Evolutionary conservation across 2,888 invertebrate genomes (phyloP).

Genomic region (Acanthosepion lycidas): DNA sequence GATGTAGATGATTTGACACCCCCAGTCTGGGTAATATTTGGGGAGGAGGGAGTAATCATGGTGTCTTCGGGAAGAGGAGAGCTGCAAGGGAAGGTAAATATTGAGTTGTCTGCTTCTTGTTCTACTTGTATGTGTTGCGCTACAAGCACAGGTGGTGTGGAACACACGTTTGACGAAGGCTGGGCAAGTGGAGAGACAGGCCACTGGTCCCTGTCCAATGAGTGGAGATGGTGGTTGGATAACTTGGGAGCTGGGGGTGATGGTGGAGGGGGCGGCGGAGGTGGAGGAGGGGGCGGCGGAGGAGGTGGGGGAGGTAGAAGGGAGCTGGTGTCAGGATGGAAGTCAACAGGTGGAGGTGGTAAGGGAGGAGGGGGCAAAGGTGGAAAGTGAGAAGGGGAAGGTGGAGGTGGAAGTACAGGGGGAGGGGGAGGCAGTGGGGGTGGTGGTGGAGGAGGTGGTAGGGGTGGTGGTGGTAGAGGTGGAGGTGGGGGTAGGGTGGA

Average conservation of each 20-base stretch:
- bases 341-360: conserved; percentile 15
- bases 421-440: conserved; percentile 52
- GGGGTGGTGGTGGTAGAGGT: conserved; percentile 50
- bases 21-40: conserved; percentile 60
- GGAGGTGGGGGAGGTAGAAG: conserved; percentile 48
- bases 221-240: conserved; percentile 42
- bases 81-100: conserved; percentile 70
- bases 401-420: conserved; percentile 49
- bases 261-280: conserved; percentile 52
- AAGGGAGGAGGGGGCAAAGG: conserved; percentile 49
- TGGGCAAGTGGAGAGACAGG: conserved; percentile 39
- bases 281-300: conserved; percentile 57
- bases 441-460: conserved; percentile 51
- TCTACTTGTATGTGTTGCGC: background rate
- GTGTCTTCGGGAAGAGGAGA: conserved; percentile 71
- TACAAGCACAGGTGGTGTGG: conserved; percentile 37
- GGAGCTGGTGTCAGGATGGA: background rate
- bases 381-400: conserved; percentile 50
- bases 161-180: conserved; percentile 18
- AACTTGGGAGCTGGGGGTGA: background rate
- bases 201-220: conserved; percentile 38
- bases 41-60: conserved; percentile 59
- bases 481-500: conserved; percentile 52
- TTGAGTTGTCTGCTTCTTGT: conserved; percentile 56
- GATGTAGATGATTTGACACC: conserved; percentile 72